Evolutionary conservation across 2,888 invertebrate species (phyloP), one percentile per base, ranked within the genome.

Genomic region (Chironomus riparius): DNA sequence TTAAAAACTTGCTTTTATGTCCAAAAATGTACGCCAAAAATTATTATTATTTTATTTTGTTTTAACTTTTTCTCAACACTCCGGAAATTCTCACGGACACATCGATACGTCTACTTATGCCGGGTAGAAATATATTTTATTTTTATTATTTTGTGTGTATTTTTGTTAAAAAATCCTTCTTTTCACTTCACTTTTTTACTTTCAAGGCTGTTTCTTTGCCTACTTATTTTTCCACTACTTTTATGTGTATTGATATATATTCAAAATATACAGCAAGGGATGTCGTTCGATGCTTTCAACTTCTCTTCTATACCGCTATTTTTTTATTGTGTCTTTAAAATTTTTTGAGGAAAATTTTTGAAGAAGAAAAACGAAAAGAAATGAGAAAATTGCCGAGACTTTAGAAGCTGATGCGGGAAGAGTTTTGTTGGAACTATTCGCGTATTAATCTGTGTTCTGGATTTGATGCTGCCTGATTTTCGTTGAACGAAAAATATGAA

Each of bases 81-180:
- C 72, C 72, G 72, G 72, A 73, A 73, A 73, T 73, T 73, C 62
- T 73, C 72, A 73, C 72, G 61, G 72, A 73, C 62, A 73, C 72
- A 73, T 73, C 18, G 38, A 62, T 38, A 61, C 38, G 7, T 56
- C 56, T 56, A 15, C 18, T 56, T n/a, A 18, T 56, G 56, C n/a
- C 56, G 50, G 50, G n/a, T 15, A n/a, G n/a, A n/a, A n/a, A n/a
- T n/a, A 24, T 24, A 24, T 12, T 68, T 50, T 15, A 5, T 50
- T 5, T n/a, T 6, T 28, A 28, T 28, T 28, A 10, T 38, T 38
- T 38, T 56, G 56, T 69, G 69, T 38, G 48, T 50, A 48, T 13
- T 56, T 71, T 48, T 70, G 6, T 50, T 7, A 22, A 15, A 68
- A 68, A 18, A 15, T 56, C 21, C 24, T 65, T 24, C 70, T 47